These are phyloP conservation scores for Hemaris fuciformis DNA, from an alignment of 2,888 invertebrate species.

Conservation along the genomic window DNA sequence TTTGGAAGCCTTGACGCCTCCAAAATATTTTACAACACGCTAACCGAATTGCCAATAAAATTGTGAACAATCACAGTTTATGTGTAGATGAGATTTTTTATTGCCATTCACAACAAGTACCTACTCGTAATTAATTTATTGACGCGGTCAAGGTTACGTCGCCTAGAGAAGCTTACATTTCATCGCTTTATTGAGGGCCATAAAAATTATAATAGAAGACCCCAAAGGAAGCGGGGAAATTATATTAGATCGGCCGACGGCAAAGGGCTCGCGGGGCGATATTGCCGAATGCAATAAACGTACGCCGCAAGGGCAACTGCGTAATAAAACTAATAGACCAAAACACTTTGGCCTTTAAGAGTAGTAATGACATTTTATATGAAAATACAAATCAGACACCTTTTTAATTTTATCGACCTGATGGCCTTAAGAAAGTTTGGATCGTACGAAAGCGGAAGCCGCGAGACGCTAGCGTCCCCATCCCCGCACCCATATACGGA, in stretches of 20 bases:
- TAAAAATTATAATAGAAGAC: slow-evolving; percentile 26
- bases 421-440: slow-evolving; percentile 71
- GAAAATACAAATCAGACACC: slow-evolving; percentile 62
- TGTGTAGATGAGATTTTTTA: slow-evolving; percentile 59
- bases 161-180: slow-evolving; percentile 22
- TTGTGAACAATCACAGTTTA: slow-evolving; percentile 66
- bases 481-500: slow-evolving; percentile 39
- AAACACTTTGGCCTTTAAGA: slow-evolving; percentile 64
- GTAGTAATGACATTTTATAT: slow-evolving; percentile 56
- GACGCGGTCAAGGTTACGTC: slow-evolving; percentile 56
- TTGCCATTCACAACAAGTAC: slow-evolving; percentile 48
- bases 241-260: slow-evolving; percentile 31
- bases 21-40: slow-evolving; percentile 69
- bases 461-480: slow-evolving; percentile 35
- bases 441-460: slow-evolving; percentile 70
- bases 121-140: slow-evolving; percentile 64
- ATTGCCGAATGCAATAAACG: slow-evolving; percentile 42
- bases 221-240: slow-evolving; percentile 21
- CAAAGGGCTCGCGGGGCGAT: slow-evolving; percentile 54
- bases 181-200: slow-evolving; percentile 31
- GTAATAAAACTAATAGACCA: slow-evolving; percentile 72
- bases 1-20: slow-evolving; percentile 52
- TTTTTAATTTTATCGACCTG: slow-evolving; percentile 72
- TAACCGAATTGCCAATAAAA: slow-evolving; percentile 70
- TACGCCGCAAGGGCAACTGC: slow-evolving; percentile 70